phyloP scores from a whole-genome alignment of 2,797 vertebrate genomes.

The Mus spretus region DNA sequence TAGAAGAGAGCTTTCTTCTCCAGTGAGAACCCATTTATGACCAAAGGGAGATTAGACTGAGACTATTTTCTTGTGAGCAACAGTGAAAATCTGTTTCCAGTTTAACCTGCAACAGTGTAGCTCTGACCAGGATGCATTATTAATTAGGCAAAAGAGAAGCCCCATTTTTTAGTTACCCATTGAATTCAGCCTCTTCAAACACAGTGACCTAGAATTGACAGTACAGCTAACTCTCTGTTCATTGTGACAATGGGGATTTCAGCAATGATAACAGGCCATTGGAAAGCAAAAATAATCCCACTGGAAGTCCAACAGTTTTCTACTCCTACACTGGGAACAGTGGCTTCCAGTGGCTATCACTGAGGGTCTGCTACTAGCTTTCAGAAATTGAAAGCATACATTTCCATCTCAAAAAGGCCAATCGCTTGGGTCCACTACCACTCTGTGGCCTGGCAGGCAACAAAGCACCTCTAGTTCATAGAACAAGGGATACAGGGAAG shows the following conservation, averaged over 20 bases:
- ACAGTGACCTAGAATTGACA: constrained; percentile 66
- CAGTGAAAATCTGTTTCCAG: constrained; percentile 46
- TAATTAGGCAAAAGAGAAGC: constrained; percentile 68
- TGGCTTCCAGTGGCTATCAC: not conserved
- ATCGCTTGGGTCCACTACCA: not conserved
- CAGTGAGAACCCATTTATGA: not conserved
- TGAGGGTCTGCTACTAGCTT: not conserved
- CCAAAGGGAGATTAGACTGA: not conserved
- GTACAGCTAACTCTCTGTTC: constrained; percentile 82
- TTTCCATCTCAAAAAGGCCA: constrained; percentile 9
- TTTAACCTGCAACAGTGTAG: constrained; percentile 36
- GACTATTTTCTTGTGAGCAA: constrained; percentile 8
- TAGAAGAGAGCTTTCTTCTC: constrained; percentile 14
- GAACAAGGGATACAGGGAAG: not conserved
- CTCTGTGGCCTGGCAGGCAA: not conserved
- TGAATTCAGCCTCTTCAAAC: constrained; percentile 59
- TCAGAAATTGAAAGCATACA: not conserved
- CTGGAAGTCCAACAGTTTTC: constrained; percentile 2
- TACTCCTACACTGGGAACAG: not conserved
- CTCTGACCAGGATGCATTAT: constrained; percentile 58
- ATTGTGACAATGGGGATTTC: constrained; percentile 14
- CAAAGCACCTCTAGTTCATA: not conserved
- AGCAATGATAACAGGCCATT: constrained; percentile 48
- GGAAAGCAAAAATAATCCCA: constrained; percentile 49
- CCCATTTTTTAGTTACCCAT: constrained; percentile 61